These are phyloP conservation scores for Triops cancriformis DNA, from an alignment of 1,140 invertebrate genomes.

Conservation along the genomic window DNA sequence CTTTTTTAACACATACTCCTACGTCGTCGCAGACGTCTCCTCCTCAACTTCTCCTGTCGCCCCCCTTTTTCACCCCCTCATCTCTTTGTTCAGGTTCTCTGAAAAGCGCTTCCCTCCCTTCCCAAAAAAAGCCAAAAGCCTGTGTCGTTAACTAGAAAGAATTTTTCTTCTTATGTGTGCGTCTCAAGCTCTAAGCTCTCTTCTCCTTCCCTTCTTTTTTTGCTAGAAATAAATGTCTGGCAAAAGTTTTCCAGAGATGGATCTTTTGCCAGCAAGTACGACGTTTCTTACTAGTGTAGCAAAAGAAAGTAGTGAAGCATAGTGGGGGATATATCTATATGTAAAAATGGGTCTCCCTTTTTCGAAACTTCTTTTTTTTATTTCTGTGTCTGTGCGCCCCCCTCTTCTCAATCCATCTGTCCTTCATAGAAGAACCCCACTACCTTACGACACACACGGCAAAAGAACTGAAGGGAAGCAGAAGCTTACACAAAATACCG, in stretches of 20 bases:
- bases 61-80: background rate
- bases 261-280: background rate
- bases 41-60: background rate
- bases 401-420: background rate
- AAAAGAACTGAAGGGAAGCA: background rate
- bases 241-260: background rate
- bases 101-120: background rate
- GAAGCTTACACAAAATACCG: background rate
- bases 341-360: background rate
- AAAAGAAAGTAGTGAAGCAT: too few species aligned
- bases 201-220: background rate
- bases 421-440: background rate
- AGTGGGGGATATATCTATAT: too few species aligned
- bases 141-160: conserved; percentile 11
- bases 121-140: conserved; percentile 8
- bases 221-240: background rate
- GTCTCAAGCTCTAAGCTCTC: background rate
- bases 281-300: background rate
- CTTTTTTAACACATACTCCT: background rate
- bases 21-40: background rate
- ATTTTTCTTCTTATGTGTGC: background rate
- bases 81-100: conserved; percentile 16
- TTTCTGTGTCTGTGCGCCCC: background rate
- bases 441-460: conserved; percentile 8
- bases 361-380: background rate